A percentile compares a stretch with the other conserved stretches of the same genome.
These are phyloP conservation scores for Nibea coibor DNA, from an alignment of 2,113 vertebrate genomes.

Conservation along the genomic window DNA sequence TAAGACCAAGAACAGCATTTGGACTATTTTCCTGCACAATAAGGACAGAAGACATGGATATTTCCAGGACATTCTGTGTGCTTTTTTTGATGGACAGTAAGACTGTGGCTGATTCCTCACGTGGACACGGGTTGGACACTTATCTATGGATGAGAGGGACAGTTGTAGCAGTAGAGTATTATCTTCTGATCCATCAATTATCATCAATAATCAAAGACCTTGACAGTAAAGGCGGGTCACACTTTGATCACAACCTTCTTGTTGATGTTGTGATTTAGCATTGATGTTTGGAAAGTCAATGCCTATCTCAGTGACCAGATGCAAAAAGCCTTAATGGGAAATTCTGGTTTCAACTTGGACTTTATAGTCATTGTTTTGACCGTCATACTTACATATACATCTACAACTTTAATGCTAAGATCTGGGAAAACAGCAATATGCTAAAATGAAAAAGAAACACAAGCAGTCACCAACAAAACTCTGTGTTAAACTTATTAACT, in stretches of 20 bases:
- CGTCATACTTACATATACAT: not conserved
- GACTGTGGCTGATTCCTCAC: conserved; percentile 3
- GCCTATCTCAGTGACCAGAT: not conserved
- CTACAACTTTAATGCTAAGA: not conserved
- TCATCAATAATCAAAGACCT: conserved; percentile 52
- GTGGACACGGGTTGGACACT: not conserved
- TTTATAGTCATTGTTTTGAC: not conserved
- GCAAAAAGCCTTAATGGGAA: not conserved
- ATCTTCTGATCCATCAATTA: conserved; percentile 21
- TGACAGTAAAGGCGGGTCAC: conserved; percentile 19
- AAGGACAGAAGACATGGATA: conserved; percentile 7
- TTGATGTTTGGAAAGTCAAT: not conserved
- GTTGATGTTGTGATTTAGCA: conserved; percentile 2
- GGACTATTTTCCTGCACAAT: not conserved
- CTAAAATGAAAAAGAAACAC: not conserved
- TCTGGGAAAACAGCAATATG: not conserved
- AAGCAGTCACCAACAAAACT: not conserved
- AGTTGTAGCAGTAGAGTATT: not conserved
- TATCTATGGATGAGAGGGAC: conserved; percentile 10
- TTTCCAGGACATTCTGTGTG: conserved; percentile 18
- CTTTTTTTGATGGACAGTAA: not conserved
- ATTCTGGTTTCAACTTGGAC: not conserved
- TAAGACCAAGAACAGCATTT: conserved; percentile 29
- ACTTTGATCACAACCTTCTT: not conserved
- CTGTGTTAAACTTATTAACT: not conserved